A percentile compares a stretch with the other conserved stretches of the same genome.
Conservation (phyloP, 2,888 invertebrate species). For the Caenorhabditis sp. region DNA sequence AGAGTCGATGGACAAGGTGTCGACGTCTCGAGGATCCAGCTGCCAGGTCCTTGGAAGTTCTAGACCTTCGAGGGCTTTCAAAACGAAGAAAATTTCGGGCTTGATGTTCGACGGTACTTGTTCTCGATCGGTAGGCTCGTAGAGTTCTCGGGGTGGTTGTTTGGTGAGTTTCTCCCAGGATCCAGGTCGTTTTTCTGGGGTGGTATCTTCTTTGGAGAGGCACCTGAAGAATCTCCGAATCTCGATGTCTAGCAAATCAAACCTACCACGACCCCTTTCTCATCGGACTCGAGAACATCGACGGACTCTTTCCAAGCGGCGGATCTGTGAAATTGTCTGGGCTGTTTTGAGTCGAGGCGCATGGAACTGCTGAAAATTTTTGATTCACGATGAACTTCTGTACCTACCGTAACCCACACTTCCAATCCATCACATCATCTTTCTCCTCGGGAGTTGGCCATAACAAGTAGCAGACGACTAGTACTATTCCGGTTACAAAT, state of each 20-base stretch:
- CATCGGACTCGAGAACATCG: constrained; percentile 11
- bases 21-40: constrained; percentile 60
- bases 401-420: constrained; percentile 7
- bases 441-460: constrained; percentile 7
- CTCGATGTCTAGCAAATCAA: not conserved
- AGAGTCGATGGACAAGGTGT: constrained; percentile 44
- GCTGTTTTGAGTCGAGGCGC: constrained; percentile 1
- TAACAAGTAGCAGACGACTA: not conserved
- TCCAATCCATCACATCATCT: constrained; percentile 2
- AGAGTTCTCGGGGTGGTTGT: constrained; percentile 41
- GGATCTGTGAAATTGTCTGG: constrained; percentile 2
- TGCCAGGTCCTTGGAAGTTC: constrained; percentile 55
- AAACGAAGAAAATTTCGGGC: constrained; percentile 62
- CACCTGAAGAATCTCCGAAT: constrained; percentile 1
- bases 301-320: constrained; percentile 4
- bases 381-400: not conserved
- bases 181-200: constrained; percentile 13
- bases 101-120: constrained; percentile 52
- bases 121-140: constrained; percentile 48
- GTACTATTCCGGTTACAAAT: not conserved
- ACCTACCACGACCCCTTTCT: constrained; percentile 11
- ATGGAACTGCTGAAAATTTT: constrained; percentile 3
- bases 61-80: constrained; percentile 60
- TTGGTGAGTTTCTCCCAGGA: constrained; percentile 15
- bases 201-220: constrained; percentile 13